These are phyloP conservation scores for Ctenicera cuprea DNA, from an alignment of 2,888 invertebrate species.

Conservation along the genomic window DNA sequence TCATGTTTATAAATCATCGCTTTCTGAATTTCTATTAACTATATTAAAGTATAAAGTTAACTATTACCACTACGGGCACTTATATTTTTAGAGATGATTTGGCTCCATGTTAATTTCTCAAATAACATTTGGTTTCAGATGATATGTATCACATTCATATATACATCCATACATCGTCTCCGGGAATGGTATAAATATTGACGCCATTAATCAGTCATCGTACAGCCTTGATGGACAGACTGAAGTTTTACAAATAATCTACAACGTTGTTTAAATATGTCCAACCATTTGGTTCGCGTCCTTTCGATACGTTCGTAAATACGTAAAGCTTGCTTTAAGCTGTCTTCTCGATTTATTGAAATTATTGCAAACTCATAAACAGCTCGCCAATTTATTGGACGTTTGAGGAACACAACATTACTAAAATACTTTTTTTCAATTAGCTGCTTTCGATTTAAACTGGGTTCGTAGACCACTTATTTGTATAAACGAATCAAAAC, in stretches of 20 bases:
- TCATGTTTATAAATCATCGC: too few species aligned
- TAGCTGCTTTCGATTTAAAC: constrained; percentile 29
- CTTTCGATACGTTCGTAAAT: constrained; percentile 61
- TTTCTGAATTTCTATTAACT: too few species aligned
- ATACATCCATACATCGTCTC: constrained; percentile 68
- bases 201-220: constrained; percentile 71
- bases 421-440: constrained; percentile 36
- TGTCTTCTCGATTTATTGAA: constrained; percentile 59
- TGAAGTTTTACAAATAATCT: constrained; percentile 62
- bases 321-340: constrained; percentile 54
- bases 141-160: constrained; percentile 59
- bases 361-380: constrained; percentile 59
- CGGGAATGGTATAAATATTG: constrained; percentile 70
- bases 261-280: constrained; percentile 50
- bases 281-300: constrained; percentile 60
- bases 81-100: too few species aligned
- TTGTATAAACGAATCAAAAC: constrained; percentile 16
- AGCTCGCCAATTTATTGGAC: constrained; percentile 48
- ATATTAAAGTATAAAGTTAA: too few species aligned
- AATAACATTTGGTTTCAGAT: neutral
- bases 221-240: constrained; percentile 63
- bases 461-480: constrained; percentile 16
- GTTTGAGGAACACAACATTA: constrained; percentile 33
- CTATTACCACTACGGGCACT: too few species aligned
- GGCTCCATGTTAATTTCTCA: too few species aligned